Percentiles rank a stretch among this genome's conserved stretches.
Evolutionary conservation across 2,113 vertebrate genomes (phyloP).

Genomic region (Chionis minor): DNA sequence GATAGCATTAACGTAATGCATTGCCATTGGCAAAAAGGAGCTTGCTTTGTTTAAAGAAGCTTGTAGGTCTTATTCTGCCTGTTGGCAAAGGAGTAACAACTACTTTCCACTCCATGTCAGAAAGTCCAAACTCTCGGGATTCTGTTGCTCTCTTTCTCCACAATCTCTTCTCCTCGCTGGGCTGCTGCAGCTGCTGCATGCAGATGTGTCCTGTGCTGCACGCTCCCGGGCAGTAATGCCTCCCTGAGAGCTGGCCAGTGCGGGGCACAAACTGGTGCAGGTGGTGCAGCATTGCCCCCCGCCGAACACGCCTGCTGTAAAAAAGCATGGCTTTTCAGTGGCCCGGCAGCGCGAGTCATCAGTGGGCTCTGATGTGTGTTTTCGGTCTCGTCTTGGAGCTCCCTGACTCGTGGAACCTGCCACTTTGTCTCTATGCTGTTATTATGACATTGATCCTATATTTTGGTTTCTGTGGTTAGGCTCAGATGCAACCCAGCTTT

Average conservation of each 20-base stretch:
- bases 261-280: rapidly evolving
- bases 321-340: background rate
- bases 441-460: background rate
- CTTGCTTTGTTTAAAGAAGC: background rate
- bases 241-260: background rate
- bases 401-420: background rate
- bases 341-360: background rate
- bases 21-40: background rate
- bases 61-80: background rate
- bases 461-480: conserved; percentile 9
- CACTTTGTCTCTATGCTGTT: background rate
- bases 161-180: background rate
- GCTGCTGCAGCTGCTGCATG: background rate
- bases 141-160: background rate
- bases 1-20: background rate
- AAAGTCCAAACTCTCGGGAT: background rate
- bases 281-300: background rate
- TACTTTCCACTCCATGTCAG: background rate
- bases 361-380: background rate
- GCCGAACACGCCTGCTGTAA: rapidly evolving
- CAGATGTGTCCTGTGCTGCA: background rate
- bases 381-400: background rate
- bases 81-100: background rate
- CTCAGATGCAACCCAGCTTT: background rate
- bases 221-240: background rate